Percentiles rank a stretch among this genome's conserved stretches.
Evolutionary conservation across 2,888 invertebrate genomes (phyloP).

Genomic region (Nephrotoma flavescens): DNA sequence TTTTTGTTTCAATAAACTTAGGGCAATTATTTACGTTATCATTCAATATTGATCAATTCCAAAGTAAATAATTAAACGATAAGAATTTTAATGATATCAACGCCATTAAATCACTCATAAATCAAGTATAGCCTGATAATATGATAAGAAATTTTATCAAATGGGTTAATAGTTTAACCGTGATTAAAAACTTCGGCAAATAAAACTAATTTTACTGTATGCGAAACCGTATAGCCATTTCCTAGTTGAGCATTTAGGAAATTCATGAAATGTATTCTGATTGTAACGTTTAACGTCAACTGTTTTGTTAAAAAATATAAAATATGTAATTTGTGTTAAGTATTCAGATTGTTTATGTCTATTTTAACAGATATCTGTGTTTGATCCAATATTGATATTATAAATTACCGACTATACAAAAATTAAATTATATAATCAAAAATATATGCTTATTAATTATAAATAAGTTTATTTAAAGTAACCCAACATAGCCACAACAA

Average conservation of each 20-base stretch:
- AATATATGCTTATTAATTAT: neutral
- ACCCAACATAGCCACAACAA: no score
- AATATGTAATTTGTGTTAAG: neutral
- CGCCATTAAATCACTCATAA: neutral
- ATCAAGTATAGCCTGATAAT: neutral
- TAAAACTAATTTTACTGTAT: neutral
- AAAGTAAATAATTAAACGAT: neutral
- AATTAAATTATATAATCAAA: neutral
- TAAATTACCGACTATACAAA: neutral
- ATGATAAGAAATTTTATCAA: neutral
- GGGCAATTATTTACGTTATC: neutral
- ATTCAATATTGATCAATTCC: neutral
- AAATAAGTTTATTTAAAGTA: neutral
- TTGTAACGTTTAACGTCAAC: neutral
- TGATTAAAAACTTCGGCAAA: neutral
- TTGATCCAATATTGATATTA: neutral
- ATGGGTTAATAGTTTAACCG: neutral
- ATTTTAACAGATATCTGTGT: neutral
- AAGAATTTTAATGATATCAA: neutral
- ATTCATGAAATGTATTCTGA: neutral
- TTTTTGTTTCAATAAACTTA: no score
- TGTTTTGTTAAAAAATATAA: neutral
- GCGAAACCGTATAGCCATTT: no score
- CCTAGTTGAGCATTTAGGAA: no score
- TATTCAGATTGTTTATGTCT: neutral